These are phyloP conservation scores for Planococcus citri DNA, from an alignment of 1,140 invertebrate species.

Conservation along the genomic window DNA sequence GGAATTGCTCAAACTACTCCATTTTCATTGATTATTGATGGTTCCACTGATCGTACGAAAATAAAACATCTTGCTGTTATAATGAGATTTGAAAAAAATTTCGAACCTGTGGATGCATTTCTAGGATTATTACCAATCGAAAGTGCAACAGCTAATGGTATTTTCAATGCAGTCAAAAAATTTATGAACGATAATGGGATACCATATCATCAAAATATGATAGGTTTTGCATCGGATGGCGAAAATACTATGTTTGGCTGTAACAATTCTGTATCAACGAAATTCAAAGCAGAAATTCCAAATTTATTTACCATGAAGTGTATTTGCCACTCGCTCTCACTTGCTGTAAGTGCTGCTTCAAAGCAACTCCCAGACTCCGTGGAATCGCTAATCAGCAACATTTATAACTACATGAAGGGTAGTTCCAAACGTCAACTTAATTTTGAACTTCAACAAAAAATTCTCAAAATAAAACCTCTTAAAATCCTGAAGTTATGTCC, in stretches of 20 bases:
- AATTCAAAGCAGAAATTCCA: slow-evolving; percentile 12
- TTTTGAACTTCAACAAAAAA: background rate
- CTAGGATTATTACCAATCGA: background rate
- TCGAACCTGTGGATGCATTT: background rate
- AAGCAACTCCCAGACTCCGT: slow-evolving; percentile 19
- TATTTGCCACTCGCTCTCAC: slow-evolving; percentile 26
- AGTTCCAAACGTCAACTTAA: slow-evolving; percentile 16
- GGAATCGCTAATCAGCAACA: slow-evolving; percentile 22
- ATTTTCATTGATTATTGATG: background rate
- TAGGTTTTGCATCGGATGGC: background rate
- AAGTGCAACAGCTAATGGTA: background rate
- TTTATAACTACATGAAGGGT: slow-evolving; percentile 23
- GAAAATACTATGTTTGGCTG: background rate
- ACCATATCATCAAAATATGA: slow-evolving; percentile 5
- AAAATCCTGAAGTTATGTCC: slow-evolving; percentile 9
- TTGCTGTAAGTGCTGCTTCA: slow-evolving; percentile 25
- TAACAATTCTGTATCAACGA: background rate
- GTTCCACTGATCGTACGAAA: background rate
- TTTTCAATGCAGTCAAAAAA: no score
- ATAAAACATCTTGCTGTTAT: background rate
- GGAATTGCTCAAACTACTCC: background rate
- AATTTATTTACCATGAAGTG: slow-evolving; percentile 25
- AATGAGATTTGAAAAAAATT: background rate
- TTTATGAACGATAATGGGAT: background rate
- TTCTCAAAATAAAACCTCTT: slow-evolving; percentile 10